These are phyloP conservation scores for Calidris pygmaea DNA, from an alignment of 2,113 vertebrate genomes.

Conservation along the genomic window DNA sequence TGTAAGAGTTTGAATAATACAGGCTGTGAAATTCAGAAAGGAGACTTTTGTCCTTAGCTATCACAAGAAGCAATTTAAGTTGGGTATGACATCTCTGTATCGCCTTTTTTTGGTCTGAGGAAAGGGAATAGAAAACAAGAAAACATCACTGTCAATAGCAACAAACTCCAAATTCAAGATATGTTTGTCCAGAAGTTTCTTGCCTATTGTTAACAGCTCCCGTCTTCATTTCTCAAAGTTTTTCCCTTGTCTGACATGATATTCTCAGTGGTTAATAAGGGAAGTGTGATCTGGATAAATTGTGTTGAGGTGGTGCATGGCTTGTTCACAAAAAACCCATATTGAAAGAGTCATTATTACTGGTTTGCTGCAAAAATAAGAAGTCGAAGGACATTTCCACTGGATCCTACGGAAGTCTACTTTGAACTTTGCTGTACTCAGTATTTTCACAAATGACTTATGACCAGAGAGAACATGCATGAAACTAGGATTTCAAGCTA, in stretches of 20 bases:
- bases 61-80: neutral
- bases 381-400: neutral
- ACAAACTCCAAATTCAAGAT: neutral
- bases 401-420: neutral
- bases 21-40: neutral
- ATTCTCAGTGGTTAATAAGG: neutral
- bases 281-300: neutral
- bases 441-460: neutral
- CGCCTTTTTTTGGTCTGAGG: neutral
- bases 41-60: neutral
- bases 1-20: neutral
- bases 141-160: neutral
- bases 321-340: neutral
- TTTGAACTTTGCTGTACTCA: neutral
- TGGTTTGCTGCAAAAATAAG: neutral
- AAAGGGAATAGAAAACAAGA: neutral
- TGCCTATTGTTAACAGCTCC: neutral
- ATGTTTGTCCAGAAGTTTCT: neutral
- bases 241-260: neutral
- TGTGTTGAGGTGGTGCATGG: neutral
- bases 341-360: neutral
- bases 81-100: neutral
- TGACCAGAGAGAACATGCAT: neutral
- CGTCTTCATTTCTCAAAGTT: neutral
- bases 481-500: neutral